phyloP scores from a whole-genome alignment of 2,797 vertebrate genomes.

The Sebastes oblongus region DNA sequence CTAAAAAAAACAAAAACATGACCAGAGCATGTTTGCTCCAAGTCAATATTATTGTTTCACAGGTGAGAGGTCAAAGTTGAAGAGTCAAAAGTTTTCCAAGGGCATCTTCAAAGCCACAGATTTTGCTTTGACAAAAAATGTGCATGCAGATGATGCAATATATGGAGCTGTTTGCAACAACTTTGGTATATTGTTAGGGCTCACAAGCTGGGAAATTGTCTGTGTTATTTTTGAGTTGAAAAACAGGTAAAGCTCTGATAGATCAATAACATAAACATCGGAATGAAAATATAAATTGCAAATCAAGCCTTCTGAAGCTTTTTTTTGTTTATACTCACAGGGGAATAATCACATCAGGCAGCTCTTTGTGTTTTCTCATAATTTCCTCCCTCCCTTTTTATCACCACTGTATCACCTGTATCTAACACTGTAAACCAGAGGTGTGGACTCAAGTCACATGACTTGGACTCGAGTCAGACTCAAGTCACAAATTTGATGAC shows the following conservation, averaged over 20 bases:
- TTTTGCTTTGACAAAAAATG: slow-evolving; percentile 21
- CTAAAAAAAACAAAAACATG: slow-evolving; percentile 20
- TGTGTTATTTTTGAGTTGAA: neutral
- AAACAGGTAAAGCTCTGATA: neutral
- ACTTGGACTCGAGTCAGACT: too few relatives aligned
- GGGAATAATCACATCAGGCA: neutral
- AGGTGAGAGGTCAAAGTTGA: slow-evolving; percentile 48
- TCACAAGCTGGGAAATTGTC: neutral
- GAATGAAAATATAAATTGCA: neutral
- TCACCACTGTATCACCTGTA: neutral
- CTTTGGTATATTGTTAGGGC: neutral
- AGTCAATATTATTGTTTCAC: slow-evolving; percentile 74
- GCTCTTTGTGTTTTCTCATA: neutral
- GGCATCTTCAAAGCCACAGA: slow-evolving; percentile 38
- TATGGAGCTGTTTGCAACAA: neutral
- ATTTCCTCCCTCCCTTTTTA: neutral
- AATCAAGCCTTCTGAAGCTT: neutral
- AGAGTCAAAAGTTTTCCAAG: slow-evolving; percentile 4
- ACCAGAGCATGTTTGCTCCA: slow-evolving; percentile 48
- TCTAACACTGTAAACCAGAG: neutral
- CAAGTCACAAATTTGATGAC: too few relatives aligned
- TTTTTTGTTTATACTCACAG: neutral
- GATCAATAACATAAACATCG: neutral
- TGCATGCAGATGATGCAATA: neutral
- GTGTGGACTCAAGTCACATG: too few relatives aligned